phyloP scores from a whole-genome alignment of 2,888 invertebrate species.

The Limnephilus lunatus region DNA sequence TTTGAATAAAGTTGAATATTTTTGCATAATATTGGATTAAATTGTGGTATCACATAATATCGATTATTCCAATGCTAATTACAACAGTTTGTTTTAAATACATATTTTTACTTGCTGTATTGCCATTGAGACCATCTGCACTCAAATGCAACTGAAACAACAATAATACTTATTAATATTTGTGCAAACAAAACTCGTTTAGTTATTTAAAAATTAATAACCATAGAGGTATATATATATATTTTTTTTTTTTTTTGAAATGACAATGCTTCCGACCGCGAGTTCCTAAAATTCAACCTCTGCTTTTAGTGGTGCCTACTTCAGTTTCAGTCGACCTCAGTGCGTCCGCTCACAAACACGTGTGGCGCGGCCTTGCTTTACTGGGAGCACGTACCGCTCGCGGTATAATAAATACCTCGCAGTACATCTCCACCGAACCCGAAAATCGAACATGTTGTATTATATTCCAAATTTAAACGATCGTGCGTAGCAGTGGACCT shows the following conservation, averaged over 20 bases:
- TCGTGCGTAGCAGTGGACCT: slow-evolving; percentile 24
- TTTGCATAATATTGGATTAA: background rate
- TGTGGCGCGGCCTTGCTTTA: slow-evolving; percentile 51
- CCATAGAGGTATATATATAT: background rate
- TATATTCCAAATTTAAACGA: background rate
- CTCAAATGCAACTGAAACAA: background rate
- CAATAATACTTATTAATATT: background rate
- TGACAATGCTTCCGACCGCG: slow-evolving; percentile 24
- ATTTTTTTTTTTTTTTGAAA: too few relatives aligned
- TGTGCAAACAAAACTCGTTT: background rate
- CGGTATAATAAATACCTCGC: slow-evolving; percentile 11
- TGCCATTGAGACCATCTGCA: background rate
- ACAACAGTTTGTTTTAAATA: background rate
- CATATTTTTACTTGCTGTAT: background rate
- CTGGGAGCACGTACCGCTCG: slow-evolving; percentile 6
- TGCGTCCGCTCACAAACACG: slow-evolving; percentile 33
- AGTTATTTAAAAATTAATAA: background rate
- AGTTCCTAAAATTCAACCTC: slow-evolving; percentile 36
- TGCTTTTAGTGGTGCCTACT: slow-evolving; percentile 35
- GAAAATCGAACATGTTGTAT: slow-evolving; percentile 22
- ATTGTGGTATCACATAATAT: background rate
- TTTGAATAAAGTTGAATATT: too few relatives aligned
- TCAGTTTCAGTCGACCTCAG: slow-evolving; percentile 53
- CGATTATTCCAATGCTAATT: background rate
- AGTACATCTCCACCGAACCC: slow-evolving; percentile 13